Evolutionary conservation across 2,113 vertebrate genomes (phyloP).

Genomic region (Helogale parvula): DNA sequence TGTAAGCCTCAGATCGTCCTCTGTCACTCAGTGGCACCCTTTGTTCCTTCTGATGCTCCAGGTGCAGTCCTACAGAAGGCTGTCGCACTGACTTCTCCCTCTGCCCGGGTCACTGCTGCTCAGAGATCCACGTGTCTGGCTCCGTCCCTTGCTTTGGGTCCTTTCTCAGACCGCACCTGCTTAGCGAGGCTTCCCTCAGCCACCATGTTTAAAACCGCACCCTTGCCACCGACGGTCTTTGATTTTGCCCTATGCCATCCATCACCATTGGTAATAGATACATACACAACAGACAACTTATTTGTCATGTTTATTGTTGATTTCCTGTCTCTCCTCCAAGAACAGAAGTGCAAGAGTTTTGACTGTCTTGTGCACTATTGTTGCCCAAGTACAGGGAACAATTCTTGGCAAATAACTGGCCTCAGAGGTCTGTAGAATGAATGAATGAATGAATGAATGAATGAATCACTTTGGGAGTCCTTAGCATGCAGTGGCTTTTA

Average conservation of each 20-base stretch:
- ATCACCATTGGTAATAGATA: background rate
- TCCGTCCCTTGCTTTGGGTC: background rate
- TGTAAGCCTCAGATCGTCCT: rapidly evolving
- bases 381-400: background rate
- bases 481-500: background rate
- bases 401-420: background rate
- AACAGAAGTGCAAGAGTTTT: background rate
- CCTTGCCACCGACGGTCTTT: rapidly evolving
- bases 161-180: background rate
- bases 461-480: background rate
- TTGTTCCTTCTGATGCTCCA: background rate
- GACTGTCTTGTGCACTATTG: background rate
- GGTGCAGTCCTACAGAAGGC: background rate
- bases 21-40: background rate
- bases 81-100: background rate
- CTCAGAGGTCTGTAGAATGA: background rate
- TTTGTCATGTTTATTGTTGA: background rate
- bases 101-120: background rate
- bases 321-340: rapidly evolving
- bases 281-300: background rate
- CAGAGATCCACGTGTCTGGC: background rate
- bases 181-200: background rate
- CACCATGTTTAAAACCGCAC: background rate
- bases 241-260: background rate
- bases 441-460: background rate